Percentiles rank a stretch among this genome's conserved stretches.
Evolutionary conservation across 2,888 invertebrate genomes (phyloP).

Genomic region (Eristalinus aeneus): DNA sequence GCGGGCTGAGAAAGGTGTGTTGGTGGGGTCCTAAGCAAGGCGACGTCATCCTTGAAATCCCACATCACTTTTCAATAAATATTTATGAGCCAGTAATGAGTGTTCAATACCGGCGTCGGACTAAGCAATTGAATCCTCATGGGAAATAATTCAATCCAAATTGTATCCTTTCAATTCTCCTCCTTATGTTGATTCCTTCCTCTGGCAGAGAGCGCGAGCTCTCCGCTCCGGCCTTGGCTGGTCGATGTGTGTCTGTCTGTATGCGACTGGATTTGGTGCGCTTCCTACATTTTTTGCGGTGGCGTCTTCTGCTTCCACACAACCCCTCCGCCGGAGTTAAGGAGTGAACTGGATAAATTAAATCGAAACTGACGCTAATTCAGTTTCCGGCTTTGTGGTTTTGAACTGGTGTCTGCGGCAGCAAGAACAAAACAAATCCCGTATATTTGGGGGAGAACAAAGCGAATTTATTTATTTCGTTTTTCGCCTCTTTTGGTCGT

Average conservation of each 20-base stretch:
- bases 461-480: constrained; percentile 50
- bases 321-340: constrained; percentile 18
- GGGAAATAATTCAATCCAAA: constrained; percentile 71
- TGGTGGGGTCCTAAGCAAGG: constrained; percentile 41
- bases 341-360: constrained; percentile 68
- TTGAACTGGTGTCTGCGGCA: constrained; percentile 64
- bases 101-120: constrained; percentile 66
- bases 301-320: neutral
- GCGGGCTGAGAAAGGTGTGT: neutral
- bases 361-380: constrained; percentile 71
- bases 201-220: neutral
- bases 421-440: constrained; percentile 64
- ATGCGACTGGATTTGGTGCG: neutral
- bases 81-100: constrained; percentile 71
- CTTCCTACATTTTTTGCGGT: constrained; percentile 9
- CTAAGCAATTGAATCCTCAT: constrained; percentile 70
- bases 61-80: constrained; percentile 71
- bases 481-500: constrained; percentile 6
- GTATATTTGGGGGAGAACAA: constrained; percentile 58
- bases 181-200: constrained; percentile 40
- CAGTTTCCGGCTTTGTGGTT: constrained; percentile 70
- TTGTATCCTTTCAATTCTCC: constrained; percentile 64
- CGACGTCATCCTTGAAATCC: constrained; percentile 67
- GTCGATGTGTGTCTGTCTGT: constrained; percentile 5
- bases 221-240: constrained; percentile 2